Base-by-base conservation (phyloP, 2,113 vertebrate genomes). In the Pogonocichla stellata region DNA sequence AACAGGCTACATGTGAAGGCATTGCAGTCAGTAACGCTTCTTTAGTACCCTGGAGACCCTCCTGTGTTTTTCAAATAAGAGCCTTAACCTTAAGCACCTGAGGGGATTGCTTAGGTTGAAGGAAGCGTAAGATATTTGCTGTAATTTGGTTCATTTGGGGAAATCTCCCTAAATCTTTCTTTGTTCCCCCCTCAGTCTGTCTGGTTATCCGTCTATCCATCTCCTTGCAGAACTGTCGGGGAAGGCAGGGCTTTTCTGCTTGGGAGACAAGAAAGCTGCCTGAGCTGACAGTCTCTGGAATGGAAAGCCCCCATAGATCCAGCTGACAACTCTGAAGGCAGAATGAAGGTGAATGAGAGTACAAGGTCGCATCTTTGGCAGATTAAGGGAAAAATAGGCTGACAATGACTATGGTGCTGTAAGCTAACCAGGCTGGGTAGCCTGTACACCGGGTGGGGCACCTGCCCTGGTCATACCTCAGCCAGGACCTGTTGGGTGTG, bases 121-220 rank as follows among this genome's bases (percentile, higher is more conserved):
- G 36, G 48, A 82, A 56, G 43, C 15, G 4, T 26, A 20, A 54
- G 29, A 43, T 34, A 26, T 48, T 78, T 79, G 7, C 34, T 36
- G 9, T 82, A 75, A 51, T 20, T 74, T 20, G 48, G 25, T 40
- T 78, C 34, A 17, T 75, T 13, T 28, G n/a, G 53, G 10, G 22
- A 70, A 79, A 82, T 50, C 19, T 73, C 40, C 43, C 16, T 29
- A 53, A 42, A 56, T 38, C 45, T 67, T 73, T 23, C n/a, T 50
- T 65, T 24, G 18, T 38, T 40, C 34, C 8, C 57, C 33, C 3
- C 1, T 85, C 13, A 2, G 1, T 80, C 43, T 1, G 0, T 65
- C n/a, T 58, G 31, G 28, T 54, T 29, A 12, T 73, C 54, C 6
- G 0, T 31, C 29, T 48, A 5, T 40, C 19, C 33, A 16, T 61